phyloP scores from a whole-genome alignment of 2,113 vertebrate genomes.

The Sinocyclocheilus anshuiensis region DNA sequence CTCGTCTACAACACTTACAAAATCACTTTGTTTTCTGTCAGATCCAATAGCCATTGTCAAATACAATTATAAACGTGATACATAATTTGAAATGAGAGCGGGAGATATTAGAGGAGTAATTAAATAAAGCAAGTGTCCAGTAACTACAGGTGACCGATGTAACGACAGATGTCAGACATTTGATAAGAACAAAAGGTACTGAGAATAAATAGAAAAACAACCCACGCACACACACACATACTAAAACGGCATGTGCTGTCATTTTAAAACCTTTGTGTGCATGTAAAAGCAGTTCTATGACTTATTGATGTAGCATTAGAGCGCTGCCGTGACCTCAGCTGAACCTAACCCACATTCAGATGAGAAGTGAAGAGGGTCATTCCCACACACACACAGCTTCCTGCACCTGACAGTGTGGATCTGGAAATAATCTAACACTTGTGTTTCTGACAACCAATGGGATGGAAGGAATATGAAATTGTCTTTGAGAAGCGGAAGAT shows the following conservation, averaged over 20 bases:
- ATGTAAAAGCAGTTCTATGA: conserved; percentile 32
- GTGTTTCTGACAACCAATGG: conserved; percentile 57
- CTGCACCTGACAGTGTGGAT: background rate
- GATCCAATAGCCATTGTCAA: background rate
- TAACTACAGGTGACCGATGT: background rate
- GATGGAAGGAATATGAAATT: conserved; percentile 49
- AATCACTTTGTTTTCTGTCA: background rate
- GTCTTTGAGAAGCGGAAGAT: conserved; percentile 37
- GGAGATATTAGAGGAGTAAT: background rate
- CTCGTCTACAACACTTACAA: background rate
- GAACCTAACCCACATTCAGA: conserved; percentile 30
- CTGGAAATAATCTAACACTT: conserved; percentile 68
- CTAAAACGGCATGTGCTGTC: background rate
- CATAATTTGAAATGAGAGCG: conserved; percentile 5
- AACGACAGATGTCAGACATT: background rate
- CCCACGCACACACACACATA: background rate
- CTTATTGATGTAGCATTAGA: conserved; percentile 27
- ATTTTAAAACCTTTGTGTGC: conserved; percentile 4
- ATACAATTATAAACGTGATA: background rate
- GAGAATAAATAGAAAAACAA: background rate
- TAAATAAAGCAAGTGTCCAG: background rate
- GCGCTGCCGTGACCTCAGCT: conserved; percentile 9
- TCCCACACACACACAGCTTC: background rate
- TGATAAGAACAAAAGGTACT: background rate
- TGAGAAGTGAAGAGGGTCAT: conserved; percentile 24